Base-by-base conservation (phyloP, 2,888 invertebrate genomes). In the Scaptomyza polygonia region DNA sequence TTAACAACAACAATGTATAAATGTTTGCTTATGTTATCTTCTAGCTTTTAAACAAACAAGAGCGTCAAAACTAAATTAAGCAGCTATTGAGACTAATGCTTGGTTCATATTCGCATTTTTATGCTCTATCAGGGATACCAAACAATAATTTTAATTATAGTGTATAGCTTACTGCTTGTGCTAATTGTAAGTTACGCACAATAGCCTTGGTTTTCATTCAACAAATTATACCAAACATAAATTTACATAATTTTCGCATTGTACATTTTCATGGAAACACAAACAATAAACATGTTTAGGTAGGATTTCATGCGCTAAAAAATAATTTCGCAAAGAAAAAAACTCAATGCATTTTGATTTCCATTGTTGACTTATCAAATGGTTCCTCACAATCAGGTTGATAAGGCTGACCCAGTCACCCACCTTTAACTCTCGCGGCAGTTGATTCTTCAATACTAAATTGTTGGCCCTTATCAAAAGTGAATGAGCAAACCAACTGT, bases 221-320 rank as follows among this genome's bases (percentile, higher is more conserved):
- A 34, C 32, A 25, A 43, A 36, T 34, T 66, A 27, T 42, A 25
- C 6, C 34, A 54, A 65, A 47, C 21, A 14, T 21, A 47, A 64
- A 86, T 88, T 88, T 63, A 53, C 86, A 86, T 86, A 86, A 72
- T 70, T 68, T 77, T 57, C 53, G 58, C 77, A 77, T 79, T 79
- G 67, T 48, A 53, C 55, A n/a, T 55, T 55, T 72, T 72, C 72
- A 48, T 21, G 21, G 48, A 58, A 67, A 47, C 3, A 5, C 8
- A 14, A 18, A 18, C 56, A 48, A 49, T 25, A 32, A 30, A 12
- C 12, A n/a, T 47, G 49, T 18, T 44, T 36, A 8, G 11, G 9
- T 7, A 11, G 49, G 16, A 45, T 18, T 29, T 36, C 47, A 44
- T 27, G 27, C 11, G 40, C 3, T 30, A n/a, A 32, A 32, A 12